Evolutionary conservation across 2,888 invertebrate genomes (phyloP).

Genomic region (Trileptium ribeirensis): DNA sequence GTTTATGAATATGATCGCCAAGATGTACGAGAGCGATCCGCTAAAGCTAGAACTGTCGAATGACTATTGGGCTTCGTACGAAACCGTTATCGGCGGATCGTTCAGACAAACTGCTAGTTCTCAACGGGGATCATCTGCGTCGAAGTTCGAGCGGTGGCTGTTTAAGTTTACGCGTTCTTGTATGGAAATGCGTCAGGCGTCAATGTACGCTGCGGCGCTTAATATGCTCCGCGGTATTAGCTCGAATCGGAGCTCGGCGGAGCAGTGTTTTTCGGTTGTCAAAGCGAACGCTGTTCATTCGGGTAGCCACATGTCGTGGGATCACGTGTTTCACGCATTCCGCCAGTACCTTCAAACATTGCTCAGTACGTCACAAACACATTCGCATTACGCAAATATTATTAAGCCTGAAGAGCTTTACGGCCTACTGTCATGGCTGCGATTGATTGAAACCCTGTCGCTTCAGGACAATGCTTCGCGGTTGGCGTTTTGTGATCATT

Average conservation of each 20-base stretch:
- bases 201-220: background rate
- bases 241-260: background rate
- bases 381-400: constrained; percentile 54
- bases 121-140: too few relatives aligned
- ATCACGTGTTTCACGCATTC: constrained; percentile 74
- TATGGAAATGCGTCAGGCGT: background rate
- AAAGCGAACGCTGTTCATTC: background rate
- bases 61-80: background rate
- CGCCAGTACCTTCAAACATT: constrained; percentile 58
- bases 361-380: constrained; percentile 54
- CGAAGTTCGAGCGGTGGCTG: background rate
- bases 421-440: constrained; percentile 72
- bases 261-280: background rate
- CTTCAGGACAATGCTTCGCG: constrained; percentile 66
- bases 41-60: background rate
- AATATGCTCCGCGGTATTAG: background rate
- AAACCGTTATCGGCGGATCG: background rate
- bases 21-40: background rate
- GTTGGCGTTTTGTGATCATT: constrained; percentile 74
- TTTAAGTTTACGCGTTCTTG: background rate
- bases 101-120: too few relatives aligned
- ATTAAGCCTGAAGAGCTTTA: constrained; percentile 75
- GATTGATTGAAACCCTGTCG: constrained; percentile 69
- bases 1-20: background rate
- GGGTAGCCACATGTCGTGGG: constrained; percentile 63